A percentile compares a stretch with the other conserved stretches of the same genome.
These are phyloP conservation scores for Aplysina aerophoba DNA, from an alignment of 37 sponge, comb jelly and placozoan species.

Conservation along the genomic window DNA sequence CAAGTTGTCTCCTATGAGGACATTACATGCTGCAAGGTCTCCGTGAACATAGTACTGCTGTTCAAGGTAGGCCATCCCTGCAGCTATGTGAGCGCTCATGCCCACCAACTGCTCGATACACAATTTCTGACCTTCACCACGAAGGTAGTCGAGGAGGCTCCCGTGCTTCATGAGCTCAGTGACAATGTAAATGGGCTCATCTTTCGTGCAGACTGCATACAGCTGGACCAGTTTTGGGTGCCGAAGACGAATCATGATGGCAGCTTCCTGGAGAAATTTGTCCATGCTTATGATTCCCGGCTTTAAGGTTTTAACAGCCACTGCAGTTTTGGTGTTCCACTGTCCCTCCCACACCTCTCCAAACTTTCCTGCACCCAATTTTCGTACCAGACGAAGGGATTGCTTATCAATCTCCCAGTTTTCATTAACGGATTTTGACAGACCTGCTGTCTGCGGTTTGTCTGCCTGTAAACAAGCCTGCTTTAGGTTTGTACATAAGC, in stretches of 20 bases:
- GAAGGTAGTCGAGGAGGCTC: constrained; percentile 89
- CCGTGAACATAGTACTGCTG: constrained; percentile 96
- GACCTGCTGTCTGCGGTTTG: constrained; percentile 92
- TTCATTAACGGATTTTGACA: constrained; percentile 77
- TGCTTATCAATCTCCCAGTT: constrained; percentile 92
- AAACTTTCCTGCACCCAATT: constrained; percentile 90
- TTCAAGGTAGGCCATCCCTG: constrained; percentile 97
- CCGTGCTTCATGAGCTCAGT: constrained; percentile 97
- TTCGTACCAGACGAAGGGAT: constrained; percentile 61
- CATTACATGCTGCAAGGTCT: constrained; percentile 95
- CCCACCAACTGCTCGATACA: constrained; percentile 90
- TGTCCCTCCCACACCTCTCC: constrained; percentile 96
- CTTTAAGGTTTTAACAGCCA: constrained; percentile 98
- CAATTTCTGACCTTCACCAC: constrained; percentile 83
- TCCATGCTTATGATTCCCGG: constrained; percentile 90
- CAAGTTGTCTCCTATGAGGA: constrained; percentile 89
- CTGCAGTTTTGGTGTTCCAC: constrained; percentile 91
- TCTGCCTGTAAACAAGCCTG: constrained; percentile 76
- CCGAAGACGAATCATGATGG: constrained; percentile 93
- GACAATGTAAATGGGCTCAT: constrained; percentile 96
- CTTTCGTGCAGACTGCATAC: constrained; percentile 94
- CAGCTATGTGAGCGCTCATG: constrained; percentile 86
- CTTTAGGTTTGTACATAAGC: constrained; percentile 68
- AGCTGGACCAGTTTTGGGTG: constrained; percentile 98
- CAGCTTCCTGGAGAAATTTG: constrained; percentile 95